phyloP scores from a whole-genome alignment of 1,140 invertebrate genomes.

The Magallana angulata region DNA sequence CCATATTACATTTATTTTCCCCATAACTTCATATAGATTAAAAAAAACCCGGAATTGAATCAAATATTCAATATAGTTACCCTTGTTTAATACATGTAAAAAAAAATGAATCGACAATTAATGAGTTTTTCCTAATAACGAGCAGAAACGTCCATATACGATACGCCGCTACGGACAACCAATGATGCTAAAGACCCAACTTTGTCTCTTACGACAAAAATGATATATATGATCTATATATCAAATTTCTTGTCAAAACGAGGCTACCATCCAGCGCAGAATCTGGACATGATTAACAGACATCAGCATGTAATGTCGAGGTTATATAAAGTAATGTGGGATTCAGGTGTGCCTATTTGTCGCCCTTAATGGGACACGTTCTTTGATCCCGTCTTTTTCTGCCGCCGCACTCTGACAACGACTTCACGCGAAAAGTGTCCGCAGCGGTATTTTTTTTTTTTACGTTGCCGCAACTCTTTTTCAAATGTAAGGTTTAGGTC shows the following conservation, averaged over 20 bases:
- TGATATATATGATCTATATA: constrained; percentile 29
- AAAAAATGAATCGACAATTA: background rate
- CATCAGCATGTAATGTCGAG: constrained; percentile 25
- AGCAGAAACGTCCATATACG: background rate
- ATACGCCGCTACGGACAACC: background rate
- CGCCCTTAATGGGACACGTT: background rate
- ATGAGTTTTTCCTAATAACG: background rate
- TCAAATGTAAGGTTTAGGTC: background rate
- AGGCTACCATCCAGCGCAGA: background rate
- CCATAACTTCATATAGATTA: background rate
- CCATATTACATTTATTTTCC: too few species aligned
- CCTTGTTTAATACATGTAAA: background rate
- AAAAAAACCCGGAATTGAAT: background rate
- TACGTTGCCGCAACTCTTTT: background rate
- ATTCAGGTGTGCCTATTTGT: constrained; percentile 29
- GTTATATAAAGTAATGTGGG: constrained; percentile 20
- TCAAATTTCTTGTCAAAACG: constrained; percentile 1
- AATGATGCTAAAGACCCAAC: background rate
- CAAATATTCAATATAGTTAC: background rate
- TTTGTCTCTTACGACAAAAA: background rate
- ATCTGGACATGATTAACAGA: constrained; percentile 4
- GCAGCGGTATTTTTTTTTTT: background rate
- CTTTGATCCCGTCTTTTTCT: background rate
- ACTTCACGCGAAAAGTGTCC: constrained; percentile 16
- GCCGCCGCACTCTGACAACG: constrained; percentile 5